Evolutionary conservation across 2,888 invertebrate species (phyloP), one percentile per base, ranked within the genome.

Genomic region (Dicycla oo): DNA sequence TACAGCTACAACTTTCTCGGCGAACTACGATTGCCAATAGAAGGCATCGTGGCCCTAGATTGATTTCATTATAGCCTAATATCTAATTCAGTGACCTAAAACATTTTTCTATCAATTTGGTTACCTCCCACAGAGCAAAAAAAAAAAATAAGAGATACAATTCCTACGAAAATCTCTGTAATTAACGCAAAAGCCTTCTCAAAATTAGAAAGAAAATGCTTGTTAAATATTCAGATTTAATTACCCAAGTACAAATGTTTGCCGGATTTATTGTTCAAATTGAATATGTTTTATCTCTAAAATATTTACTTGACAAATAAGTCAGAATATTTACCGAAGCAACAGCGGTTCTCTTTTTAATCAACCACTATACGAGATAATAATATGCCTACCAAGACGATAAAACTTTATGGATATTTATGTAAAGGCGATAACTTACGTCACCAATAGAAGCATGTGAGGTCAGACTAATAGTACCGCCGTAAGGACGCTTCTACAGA

Each of bases 21-120:
- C 18, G 40, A 68, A 65, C 58, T 61, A 47, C 40, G 61, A 69
- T 78, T 62, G 57, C 61, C 43, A 69, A 80, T 63, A 66, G 73
- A 54, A 47, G 26, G 60, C 53, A 20, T 64, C 18, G 53, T 56
- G 20, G 26, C 8, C 26, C 40, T 43, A 68, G 51, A 56, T 62
- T 43, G 18, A 57, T 26, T 73, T 60, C n/a, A 62, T 49, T 77
- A 47, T 47, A 63, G 15, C 40, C 23, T 13, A 62, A 63, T 20
- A 61, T 49, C 30, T 11, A 15, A 54, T 56, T 30, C n/a, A 56
- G 26, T 15, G 7, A n/a, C 43, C 15, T 56, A 2, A 60, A 53
- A 72, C 38, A 10, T n/a, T 38, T 53, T 54, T 45, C 43, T 47
- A 18, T 15, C 4, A 13, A 38, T 30, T 60, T 18, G 3, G 15